phyloP scores from a whole-genome alignment of 92 coral and sea anemone species.

The Bergia sp. region DNA sequence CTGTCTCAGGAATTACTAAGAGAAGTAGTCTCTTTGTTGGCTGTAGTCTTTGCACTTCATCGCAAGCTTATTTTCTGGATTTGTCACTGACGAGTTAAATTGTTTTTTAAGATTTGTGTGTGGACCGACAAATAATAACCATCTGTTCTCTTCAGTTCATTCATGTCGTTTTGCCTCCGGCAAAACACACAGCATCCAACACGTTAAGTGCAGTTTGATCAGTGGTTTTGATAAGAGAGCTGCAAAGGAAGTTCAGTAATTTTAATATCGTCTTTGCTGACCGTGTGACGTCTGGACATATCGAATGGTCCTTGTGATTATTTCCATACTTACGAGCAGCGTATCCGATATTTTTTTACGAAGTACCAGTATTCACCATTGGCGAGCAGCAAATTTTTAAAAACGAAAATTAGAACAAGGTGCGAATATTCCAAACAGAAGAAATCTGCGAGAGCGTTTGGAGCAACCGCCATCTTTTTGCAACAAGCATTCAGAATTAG shows the following conservation, averaged over 20 bases:
- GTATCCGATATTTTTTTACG: neutral
- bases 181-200: neutral
- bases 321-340: neutral
- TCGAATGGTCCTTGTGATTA: neutral
- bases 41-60: neutral
- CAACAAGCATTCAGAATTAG: no score
- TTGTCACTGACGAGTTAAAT: neutral
- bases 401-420: no score
- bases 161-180: neutral
- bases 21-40: neutral
- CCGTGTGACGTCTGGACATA: neutral
- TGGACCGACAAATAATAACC: neutral
- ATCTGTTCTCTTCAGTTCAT: neutral
- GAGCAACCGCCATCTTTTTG: no score
- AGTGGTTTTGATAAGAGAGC: neutral
- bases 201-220: neutral
- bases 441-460: no score
- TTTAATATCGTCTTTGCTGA: neutral
- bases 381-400: neutral
- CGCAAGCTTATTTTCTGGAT: neutral
- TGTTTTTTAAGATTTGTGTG: neutral
- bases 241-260: neutral
- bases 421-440: no score
- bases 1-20: neutral
- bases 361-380: neutral